phyloP scores from a whole-genome alignment of 2,113 vertebrate species.

The Cranoglanis bouderius region DNA sequence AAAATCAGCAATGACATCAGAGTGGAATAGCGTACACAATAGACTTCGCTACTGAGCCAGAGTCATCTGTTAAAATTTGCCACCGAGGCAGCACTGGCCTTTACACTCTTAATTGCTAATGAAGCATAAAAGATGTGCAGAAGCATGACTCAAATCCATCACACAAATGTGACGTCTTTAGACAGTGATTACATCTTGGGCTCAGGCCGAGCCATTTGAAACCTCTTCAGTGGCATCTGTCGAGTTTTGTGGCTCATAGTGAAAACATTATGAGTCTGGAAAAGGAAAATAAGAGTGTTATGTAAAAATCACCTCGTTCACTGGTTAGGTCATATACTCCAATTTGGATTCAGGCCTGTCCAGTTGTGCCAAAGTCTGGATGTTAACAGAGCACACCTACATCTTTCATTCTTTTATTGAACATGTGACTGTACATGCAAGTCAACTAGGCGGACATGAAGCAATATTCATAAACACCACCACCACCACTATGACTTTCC shows the following conservation, averaged over 20 bases:
- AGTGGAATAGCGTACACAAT: slow-evolving; percentile 32
- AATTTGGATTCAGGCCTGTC: background rate
- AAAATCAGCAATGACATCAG: slow-evolving; percentile 50
- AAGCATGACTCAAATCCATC: background rate
- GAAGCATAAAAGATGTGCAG: slow-evolving; percentile 28
- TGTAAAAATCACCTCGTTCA: background rate
- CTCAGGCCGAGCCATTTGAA: background rate
- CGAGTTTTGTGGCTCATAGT: slow-evolving; percentile 22
- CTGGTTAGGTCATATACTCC: background rate
- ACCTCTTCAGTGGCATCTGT: background rate
- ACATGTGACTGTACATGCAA: background rate
- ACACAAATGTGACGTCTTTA: slow-evolving; percentile 28
- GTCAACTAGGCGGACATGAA: slow-evolving; percentile 1
- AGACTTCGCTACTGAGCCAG: slow-evolving; percentile 33
- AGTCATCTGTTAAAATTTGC: slow-evolving; percentile 22
- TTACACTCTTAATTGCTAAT: slow-evolving; percentile 34
- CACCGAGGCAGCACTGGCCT: slow-evolving; percentile 19
- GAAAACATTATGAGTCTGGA: slow-evolving; percentile 18
- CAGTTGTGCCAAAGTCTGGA: background rate
- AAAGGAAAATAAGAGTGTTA: slow-evolving; percentile 17
- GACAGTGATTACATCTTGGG: slow-evolving; percentile 4
- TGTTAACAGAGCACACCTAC: background rate
- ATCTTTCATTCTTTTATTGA: background rate
- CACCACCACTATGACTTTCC: background rate
- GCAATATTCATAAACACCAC: slow-evolving; percentile 12